Evolutionary conservation across 2,113 vertebrate genomes (phyloP), one percentile per base, ranked within the genome.

Genomic region (Pleuronectes platessa): DNA sequence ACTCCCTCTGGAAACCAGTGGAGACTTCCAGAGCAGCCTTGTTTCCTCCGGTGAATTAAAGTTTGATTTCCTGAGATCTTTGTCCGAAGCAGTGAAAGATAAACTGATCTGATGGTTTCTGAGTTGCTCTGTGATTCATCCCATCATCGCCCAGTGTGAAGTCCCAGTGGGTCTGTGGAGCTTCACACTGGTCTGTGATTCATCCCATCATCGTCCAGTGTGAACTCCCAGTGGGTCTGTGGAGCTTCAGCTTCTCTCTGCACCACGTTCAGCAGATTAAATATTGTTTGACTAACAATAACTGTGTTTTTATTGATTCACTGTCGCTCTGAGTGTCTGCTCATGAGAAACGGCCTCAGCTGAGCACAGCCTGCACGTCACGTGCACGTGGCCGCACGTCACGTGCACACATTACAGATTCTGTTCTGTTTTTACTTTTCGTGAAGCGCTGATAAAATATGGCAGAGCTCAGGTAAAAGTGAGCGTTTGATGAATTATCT

Each of bases 281-380:
- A 87, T 61, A 74, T 40, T 64, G 78, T 85, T 59, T 79, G 71
- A 86, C 74, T 5, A 83, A 88, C 84, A 82, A 82, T 84, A 90
- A 83, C 68, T 42, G 35, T 0, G 51, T 85, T 87, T 81, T 71
- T 74, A 91, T 89, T 80, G 86, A 91, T 85, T 74, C 77, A 17
- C 88, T 85, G 88, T 86, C 78, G 1, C 74, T 69, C 26, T 24
- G 47, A 68, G 58, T 80, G 64, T 37, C 76, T 53, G 45, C 35
- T 82, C 54, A 84, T 75, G 74, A 87, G 70, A 70, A 87, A 62
- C 84, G 60, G 78, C 55, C 31, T 0, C 54, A 40, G 5, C 7
- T 17, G 63, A 42, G 17, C 66, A 58, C 58, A 40, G 18, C 69
- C 23, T 2, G 1, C 59, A 61, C n/a, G 62, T 24, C 59, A 61